Evolutionary conservation across 1,140 invertebrate species (phyloP), one percentile per base, ranked within the genome.

Genomic region (Muscidifurax raptorellus): DNA sequence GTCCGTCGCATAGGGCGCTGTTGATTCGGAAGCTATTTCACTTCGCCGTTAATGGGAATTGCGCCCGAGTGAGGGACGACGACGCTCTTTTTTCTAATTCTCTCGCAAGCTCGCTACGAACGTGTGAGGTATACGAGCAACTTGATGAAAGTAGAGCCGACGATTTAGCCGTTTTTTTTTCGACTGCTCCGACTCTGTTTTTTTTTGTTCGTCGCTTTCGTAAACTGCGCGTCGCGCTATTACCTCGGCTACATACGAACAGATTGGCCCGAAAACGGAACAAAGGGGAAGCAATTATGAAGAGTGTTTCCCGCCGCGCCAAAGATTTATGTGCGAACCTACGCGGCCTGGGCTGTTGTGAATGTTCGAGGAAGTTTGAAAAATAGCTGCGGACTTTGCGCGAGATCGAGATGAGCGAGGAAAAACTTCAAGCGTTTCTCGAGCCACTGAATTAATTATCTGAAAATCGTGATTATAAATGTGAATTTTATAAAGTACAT

Each of bases 81-180:
- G 52, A 83, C 78, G 74, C 67, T 22, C 66, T 64, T 85, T 84
- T 82, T 88, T 86, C 80, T n/a, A n/a, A n/a, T n/a, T n/a, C 10
- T 10, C 6, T 44, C n/a, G 36, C 30, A 22, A 5, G 27, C 13
- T 10, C 32, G 72, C 22, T 25, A 75, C 32, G 15, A 22, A 12
- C n/a, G 25, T 27, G 22, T 9, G 10, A 12, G 74, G 36, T 12
- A 40, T 40, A 40, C 36, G 74, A 10, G 74, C n/a, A 47, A n/a
- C 30, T 76, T 76, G 74, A 47, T 36, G 40, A 76, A 76, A 76
- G 47, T 47, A 47, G n/a, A 47, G 40, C 18, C 13, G 18, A 22
- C 32, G 18, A 13, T 36, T 40, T 10, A 12, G 71, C 10, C 0
- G 32, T n/a, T 74, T 30, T n/a, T 74, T 30, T 74, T 36, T 69